Conservation (phyloP, 2,888 invertebrate species). For the Platycheirus rosarum region DNA sequence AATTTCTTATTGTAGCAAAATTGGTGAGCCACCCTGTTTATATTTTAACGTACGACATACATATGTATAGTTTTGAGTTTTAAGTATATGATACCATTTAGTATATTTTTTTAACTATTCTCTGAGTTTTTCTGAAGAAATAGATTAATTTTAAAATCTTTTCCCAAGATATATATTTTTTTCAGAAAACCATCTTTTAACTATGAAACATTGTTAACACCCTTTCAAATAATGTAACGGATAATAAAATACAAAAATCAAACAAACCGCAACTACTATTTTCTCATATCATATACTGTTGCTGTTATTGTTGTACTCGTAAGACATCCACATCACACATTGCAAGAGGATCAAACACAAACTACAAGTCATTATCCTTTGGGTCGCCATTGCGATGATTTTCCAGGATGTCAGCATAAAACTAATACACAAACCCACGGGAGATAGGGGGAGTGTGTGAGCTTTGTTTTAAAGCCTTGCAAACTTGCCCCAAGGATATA, state of each 20-base stretch:
- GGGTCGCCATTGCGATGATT: slow-evolving; percentile 76
- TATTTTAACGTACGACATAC: too few species aligned
- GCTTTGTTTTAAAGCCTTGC: slow-evolving; percentile 2
- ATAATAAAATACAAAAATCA: slow-evolving; percentile 1
- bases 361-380: slow-evolving; percentile 40
- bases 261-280: slow-evolving; percentile 34
- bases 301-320: slow-evolving; percentile 4
- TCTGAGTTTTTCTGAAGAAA: neutral
- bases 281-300: slow-evolving; percentile 2
- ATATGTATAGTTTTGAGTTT: too few species aligned
- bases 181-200: too few species aligned
- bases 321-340: slow-evolving; percentile 30
- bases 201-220: too few species aligned
- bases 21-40: too few species aligned
- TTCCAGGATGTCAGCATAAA: slow-evolving; percentile 76
- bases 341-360: slow-evolving; percentile 44
- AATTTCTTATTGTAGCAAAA: too few species aligned
- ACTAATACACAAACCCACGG: slow-evolving; percentile 17
- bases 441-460: slow-evolving; percentile 12
- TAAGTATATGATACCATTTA: too few species aligned
- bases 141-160: neutral
- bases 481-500: slow-evolving; percentile 37
- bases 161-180: too few species aligned
- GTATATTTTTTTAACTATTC: too few species aligned
- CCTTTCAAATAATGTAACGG: neutral